phyloP scores from a whole-genome alignment of 2,113 vertebrate genomes.

The Montifringilla adamsi region DNA sequence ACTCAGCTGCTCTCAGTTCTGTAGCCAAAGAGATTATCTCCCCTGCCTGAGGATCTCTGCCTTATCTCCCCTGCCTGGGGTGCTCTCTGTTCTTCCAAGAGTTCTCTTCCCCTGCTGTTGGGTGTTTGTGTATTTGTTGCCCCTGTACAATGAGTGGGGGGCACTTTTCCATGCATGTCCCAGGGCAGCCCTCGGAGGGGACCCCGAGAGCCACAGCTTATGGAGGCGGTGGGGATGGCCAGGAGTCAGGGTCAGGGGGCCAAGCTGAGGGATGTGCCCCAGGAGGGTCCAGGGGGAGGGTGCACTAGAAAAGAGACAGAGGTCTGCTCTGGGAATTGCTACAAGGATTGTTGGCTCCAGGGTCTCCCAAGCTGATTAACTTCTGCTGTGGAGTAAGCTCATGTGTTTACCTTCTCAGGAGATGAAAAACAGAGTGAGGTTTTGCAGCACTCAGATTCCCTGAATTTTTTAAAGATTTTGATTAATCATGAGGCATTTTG shows the following conservation, averaged over 20 bases:
- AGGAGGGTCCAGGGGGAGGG: not conserved
- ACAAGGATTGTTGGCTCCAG: not conserved
- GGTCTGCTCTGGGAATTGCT: not conserved
- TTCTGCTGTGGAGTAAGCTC: not conserved
- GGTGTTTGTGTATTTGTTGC: not conserved
- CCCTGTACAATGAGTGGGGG: not conserved
- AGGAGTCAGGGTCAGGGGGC: accelerated
- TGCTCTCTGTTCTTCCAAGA: not conserved
- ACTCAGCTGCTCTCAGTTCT: not conserved
- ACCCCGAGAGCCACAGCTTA: accelerated
- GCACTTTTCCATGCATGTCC: not conserved
- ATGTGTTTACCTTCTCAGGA: slow-evolving; percentile 42
- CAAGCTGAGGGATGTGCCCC: not conserved
- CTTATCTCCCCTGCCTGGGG: not conserved
- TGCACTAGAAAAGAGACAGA: not conserved
- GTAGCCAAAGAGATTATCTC: not conserved
- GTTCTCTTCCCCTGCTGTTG: not conserved
- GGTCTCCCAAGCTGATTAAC: slow-evolving; percentile 3
- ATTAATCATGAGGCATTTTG: slow-evolving; percentile 65
- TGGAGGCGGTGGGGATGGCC: not conserved
- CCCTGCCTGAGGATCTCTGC: not conserved
- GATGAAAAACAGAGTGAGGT: slow-evolving; percentile 59
- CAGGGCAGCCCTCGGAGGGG: accelerated
- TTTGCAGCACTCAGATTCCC: slow-evolving; percentile 51
- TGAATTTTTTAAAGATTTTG: slow-evolving; percentile 52